Percentiles rank a stretch among this genome's conserved stretches.
These are phyloP conservation scores for Cacatua alba DNA, from an alignment of 2,113 vertebrate species.

Conservation along the genomic window DNA sequence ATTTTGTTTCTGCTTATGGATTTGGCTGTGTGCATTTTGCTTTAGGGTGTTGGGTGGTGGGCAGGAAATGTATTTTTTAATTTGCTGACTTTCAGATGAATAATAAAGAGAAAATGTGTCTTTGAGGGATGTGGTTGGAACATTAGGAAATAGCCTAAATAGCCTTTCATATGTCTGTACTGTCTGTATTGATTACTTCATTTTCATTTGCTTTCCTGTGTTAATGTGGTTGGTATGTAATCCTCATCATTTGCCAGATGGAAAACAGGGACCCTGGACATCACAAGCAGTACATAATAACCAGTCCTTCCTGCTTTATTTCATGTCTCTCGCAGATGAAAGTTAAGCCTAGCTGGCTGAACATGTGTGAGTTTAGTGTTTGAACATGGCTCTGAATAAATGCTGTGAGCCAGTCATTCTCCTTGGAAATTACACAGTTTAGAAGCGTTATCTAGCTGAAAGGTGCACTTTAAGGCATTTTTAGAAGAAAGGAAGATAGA, in stretches of 20 bases:
- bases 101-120: conserved; percentile 21
- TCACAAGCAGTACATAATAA: background rate
- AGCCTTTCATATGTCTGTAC: background rate
- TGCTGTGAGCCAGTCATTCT: background rate
- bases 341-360: background rate
- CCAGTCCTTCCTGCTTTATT: background rate
- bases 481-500: background rate
- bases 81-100: background rate
- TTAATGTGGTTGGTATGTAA: background rate
- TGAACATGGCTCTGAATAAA: background rate
- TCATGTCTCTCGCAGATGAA: background rate
- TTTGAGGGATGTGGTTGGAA: background rate
- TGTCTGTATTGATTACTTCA: conserved; percentile 35
- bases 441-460: background rate
- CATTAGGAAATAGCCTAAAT: conserved; percentile 25
- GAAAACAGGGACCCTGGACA: background rate
- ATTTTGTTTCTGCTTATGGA: background rate
- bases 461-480: background rate
- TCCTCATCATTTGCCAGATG: background rate
- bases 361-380: background rate
- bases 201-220: conserved; percentile 20
- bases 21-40: background rate
- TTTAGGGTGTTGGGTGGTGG: background rate
- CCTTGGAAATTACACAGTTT: background rate
- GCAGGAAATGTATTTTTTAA: conserved; percentile 15